These are phyloP conservation scores for Zygogramma bicolorata DNA, from an alignment of 2,888 invertebrate species.

Conservation along the genomic window DNA sequence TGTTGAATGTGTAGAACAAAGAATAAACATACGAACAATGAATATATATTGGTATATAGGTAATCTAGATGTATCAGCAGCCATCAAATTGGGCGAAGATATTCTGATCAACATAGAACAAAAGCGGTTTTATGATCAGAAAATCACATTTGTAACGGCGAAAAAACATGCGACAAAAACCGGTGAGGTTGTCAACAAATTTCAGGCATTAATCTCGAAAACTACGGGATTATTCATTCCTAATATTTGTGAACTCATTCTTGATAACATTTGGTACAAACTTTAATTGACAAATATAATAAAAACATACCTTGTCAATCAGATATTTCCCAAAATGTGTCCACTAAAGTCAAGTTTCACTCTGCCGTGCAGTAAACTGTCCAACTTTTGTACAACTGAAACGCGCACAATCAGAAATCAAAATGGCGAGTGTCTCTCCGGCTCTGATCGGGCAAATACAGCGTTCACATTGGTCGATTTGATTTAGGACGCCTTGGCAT, in stretches of 20 bases:
- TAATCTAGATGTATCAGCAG: neutral
- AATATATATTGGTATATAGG: neutral
- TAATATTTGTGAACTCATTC: neutral
- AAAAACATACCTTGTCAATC: slow-evolving; percentile 45
- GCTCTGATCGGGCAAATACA: slow-evolving; percentile 47
- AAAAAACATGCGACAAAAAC: slow-evolving; percentile 34
- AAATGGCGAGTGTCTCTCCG: slow-evolving; percentile 62
- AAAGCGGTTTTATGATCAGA: too few relatives aligned
- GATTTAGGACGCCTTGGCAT: slow-evolving; percentile 57
- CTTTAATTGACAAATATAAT: slow-evolving; percentile 47
- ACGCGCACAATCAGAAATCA: slow-evolving; percentile 63
- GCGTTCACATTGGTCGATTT: slow-evolving; percentile 57
- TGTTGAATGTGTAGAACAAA: neutral
- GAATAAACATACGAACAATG: neutral
- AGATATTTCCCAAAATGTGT: slow-evolving; percentile 29
- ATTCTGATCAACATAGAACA: neutral
- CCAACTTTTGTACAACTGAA: slow-evolving; percentile 61
- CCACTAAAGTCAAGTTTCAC: slow-evolving; percentile 34
- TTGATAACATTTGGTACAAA: slow-evolving; percentile 23
- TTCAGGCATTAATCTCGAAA: slow-evolving; percentile 23
- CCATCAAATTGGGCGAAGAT: neutral
- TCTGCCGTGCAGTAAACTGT: slow-evolving; percentile 48
- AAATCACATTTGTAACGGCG: neutral
- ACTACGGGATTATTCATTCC: slow-evolving; percentile 24
- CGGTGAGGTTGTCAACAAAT: slow-evolving; percentile 36